Evolutionary conservation across 2,888 invertebrate species (phyloP).

Genomic region (Cataglyphis rosenhaueri): DNA sequence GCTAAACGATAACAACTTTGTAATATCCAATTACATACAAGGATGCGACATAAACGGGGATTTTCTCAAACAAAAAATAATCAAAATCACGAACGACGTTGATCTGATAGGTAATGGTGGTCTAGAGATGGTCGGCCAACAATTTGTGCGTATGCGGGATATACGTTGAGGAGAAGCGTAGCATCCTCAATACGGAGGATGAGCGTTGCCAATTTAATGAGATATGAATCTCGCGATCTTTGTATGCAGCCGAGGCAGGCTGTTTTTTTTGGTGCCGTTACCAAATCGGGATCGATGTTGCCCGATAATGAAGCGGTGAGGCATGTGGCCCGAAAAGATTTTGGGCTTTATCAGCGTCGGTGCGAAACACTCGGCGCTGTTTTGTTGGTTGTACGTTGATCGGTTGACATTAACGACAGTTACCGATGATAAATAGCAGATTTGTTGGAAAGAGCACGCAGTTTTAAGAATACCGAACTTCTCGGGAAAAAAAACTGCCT

Average conservation of each 20-base stretch:
- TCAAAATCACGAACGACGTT: conserved; percentile 77
- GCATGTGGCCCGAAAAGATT: conserved; percentile 65
- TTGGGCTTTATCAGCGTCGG: conserved; percentile 81
- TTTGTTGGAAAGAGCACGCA: conserved; percentile 66
- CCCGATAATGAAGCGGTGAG: conserved; percentile 52
- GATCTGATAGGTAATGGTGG: conserved; percentile 75
- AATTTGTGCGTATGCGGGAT: conserved; percentile 83
- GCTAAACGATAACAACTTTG: conserved; percentile 76
- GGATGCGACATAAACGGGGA: conserved; percentile 74
- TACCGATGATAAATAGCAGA: conserved; percentile 58
- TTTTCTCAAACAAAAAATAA: conserved; percentile 79
- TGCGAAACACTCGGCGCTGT: conserved; percentile 80
- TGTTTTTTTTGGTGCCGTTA: conserved; percentile 79
- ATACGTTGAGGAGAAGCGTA: conserved; percentile 80
- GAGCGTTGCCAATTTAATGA: conserved; percentile 78
- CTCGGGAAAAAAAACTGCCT: conserved; percentile 38
- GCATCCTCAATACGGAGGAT: conserved; percentile 65
- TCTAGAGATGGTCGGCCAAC: conserved; percentile 77
- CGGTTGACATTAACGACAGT: conserved; percentile 51
- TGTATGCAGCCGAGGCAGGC: conserved; percentile 74
- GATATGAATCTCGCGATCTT: conserved; percentile 84
- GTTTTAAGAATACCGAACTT: conserved; percentile 62
- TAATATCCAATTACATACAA: conserved; percentile 78
- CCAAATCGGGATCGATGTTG: conserved; percentile 63
- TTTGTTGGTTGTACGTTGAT: conserved; percentile 71